Conservation (phyloP, 2,888 invertebrate species). For the Limnephilus marmoratus region DNA sequence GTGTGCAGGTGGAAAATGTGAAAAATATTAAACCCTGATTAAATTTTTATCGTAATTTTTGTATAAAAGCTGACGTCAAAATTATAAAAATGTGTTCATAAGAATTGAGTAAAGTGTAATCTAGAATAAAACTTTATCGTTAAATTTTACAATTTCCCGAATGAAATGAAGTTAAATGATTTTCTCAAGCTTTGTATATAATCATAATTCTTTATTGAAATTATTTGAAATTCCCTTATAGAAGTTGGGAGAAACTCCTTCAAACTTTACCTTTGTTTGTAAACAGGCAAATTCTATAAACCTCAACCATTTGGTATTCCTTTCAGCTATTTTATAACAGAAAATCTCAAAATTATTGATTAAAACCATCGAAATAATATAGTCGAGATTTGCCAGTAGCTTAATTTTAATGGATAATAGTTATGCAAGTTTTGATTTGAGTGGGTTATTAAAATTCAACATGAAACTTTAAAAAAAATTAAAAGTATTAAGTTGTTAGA, state of each 20-base stretch:
- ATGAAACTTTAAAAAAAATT: no score
- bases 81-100: neutral
- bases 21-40: neutral
- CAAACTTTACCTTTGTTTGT: slow-evolving; percentile 33
- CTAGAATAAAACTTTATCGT: neutral
- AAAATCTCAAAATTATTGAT: neutral
- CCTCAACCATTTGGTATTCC: slow-evolving; percentile 12
- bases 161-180: slow-evolving; percentile 7
- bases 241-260: neutral
- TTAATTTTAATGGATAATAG: neutral
- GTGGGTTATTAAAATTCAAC: no score
- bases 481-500: no score
- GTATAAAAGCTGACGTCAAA: neutral
- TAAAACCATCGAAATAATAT: neutral
- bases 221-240: slow-evolving; percentile 2
- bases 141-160: slow-evolving; percentile 29
- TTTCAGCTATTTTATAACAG: neutral
- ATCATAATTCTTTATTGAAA: slow-evolving; percentile 14
- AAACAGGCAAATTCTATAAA: neutral
- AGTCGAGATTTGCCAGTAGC: neutral
- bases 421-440: neutral
- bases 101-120: neutral
- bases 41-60: neutral
- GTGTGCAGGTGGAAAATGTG: neutral
- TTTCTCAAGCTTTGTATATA: neutral